Conservation (phyloP, 2,113 vertebrate species). For the Herpailurus yagouaroundi region DNA sequence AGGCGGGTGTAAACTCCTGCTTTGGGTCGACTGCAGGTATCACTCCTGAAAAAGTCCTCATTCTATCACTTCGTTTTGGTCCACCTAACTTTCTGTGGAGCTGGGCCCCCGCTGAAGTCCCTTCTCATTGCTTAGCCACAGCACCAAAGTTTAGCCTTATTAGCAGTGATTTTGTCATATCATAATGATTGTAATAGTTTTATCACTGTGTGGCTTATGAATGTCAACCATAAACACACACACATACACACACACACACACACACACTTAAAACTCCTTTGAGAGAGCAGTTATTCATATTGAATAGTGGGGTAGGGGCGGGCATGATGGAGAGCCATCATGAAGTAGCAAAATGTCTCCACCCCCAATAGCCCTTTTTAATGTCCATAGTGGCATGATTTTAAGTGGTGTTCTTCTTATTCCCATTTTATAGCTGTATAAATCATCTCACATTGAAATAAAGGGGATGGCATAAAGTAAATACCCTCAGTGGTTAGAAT, state of each 20-base stretch:
- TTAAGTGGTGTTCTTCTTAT: not conserved
- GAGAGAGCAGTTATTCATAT: not conserved
- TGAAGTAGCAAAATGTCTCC: not conserved
- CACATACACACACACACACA: not conserved
- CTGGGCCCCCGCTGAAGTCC: rapidly evolving
- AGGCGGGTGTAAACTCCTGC: not conserved
- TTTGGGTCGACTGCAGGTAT: not conserved
- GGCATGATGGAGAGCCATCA: not conserved
- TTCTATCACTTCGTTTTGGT: rapidly evolving
- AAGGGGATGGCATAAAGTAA: not conserved
- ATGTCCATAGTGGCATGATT: not conserved
- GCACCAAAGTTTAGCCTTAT: not conserved
- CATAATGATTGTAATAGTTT: not conserved
- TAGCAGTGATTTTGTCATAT: not conserved
- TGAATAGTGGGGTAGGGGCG: not conserved
- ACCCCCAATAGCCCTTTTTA: not conserved
- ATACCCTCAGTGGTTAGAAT: not conserved
- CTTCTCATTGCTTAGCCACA: not conserved
- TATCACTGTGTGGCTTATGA: not conserved
- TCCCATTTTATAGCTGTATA: not conserved
- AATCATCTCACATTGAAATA: slow-evolving; percentile 2
- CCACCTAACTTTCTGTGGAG: not conserved
- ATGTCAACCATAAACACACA: not conserved
- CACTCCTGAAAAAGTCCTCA: not conserved
- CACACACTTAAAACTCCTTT: not conserved